phyloP scores from a whole-genome alignment of 2,797 vertebrate species.

The Setipinna tenuifilis region DNA sequence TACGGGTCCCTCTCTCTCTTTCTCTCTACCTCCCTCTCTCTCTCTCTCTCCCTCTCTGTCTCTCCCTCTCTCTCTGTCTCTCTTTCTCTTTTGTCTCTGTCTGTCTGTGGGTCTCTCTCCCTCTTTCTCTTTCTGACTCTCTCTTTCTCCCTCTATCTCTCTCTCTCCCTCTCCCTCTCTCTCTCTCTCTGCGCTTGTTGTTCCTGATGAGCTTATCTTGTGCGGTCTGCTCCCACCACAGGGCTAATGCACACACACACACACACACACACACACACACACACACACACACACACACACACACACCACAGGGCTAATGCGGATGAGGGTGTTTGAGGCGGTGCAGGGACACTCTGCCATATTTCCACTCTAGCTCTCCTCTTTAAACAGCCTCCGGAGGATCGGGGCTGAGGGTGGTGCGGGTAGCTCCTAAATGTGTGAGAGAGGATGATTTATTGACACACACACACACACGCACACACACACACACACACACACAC shows the following conservation, averaged over 20 bases:
- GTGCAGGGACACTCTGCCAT: not conserved
- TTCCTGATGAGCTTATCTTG: not conserved
- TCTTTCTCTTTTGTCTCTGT: too few relatives aligned
- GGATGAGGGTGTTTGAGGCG: not conserved
- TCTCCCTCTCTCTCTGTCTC: too few relatives aligned
- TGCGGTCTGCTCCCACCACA: not conserved
- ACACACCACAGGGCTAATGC: not conserved
- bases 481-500: not conserved
- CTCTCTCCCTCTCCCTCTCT: not conserved
- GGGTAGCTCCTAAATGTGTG: not conserved
- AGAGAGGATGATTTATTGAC: not conserved
- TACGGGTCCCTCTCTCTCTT: too few relatives aligned
- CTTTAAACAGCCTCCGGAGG: not conserved
- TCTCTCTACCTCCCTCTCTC: too few relatives aligned
- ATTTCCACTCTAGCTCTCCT: not conserved
- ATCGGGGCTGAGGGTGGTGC: not conserved
- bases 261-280: not conserved
- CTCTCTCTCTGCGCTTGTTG: not conserved
- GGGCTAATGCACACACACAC: not conserved
- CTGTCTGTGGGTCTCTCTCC: not conserved
- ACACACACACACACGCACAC: not conserved
- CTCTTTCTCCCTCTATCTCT: not conserved
- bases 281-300: not conserved
- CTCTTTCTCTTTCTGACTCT: not conserved
- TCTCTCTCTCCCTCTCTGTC: too few relatives aligned